Evolutionary conservation across 2,113 vertebrate genomes (phyloP), one percentile per base, ranked within the genome.

Genomic region (Hydrolagus affinis): DNA sequence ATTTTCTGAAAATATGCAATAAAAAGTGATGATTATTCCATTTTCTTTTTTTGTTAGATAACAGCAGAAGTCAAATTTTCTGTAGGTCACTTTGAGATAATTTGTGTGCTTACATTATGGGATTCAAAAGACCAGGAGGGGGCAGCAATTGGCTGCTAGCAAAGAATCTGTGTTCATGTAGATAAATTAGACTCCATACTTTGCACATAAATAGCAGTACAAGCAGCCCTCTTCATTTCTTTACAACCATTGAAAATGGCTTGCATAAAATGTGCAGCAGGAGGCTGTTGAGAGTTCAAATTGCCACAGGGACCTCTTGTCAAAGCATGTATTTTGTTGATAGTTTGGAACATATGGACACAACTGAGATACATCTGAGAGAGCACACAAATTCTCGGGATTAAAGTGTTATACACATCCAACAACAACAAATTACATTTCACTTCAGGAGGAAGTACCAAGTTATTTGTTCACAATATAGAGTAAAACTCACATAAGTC

Each of bases 71-170:
- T 25, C 2, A 3, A 28, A 25, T 80, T 62, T 57, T 14, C 6
- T 62, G 25, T 64, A 80, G 60, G 60, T 28, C 60, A 66, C 64
- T 64, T 28, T 80, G 77, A 64, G 28, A 23, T 12, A 28, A 14
- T 80, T 25, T 30, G 28, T 8, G 15, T 25, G 6, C 21, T 25
- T 60, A 80, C 30, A 28, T 68, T 14, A 66, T 83, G 60, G 60
- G 44, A 44, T 66, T 83, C 59, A 19, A 32, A 68, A 32, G 60
- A n/a, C 78, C 78, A 83, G 78, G n/a, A 83, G 78, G 66, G 78
- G 78, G 78, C 78, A 83, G 78, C 30, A 60, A 32, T 64, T 11
- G 78, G 14, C 78, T 83, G 62, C 62, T 28, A 60, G 77, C 77
- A 64, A 64, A 30, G 11, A 8, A 21, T 72, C 9, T 72, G 78